Evolutionary conservation across 2,113 vertebrate genomes (phyloP).

Genomic region (Varanus salvator): DNA sequence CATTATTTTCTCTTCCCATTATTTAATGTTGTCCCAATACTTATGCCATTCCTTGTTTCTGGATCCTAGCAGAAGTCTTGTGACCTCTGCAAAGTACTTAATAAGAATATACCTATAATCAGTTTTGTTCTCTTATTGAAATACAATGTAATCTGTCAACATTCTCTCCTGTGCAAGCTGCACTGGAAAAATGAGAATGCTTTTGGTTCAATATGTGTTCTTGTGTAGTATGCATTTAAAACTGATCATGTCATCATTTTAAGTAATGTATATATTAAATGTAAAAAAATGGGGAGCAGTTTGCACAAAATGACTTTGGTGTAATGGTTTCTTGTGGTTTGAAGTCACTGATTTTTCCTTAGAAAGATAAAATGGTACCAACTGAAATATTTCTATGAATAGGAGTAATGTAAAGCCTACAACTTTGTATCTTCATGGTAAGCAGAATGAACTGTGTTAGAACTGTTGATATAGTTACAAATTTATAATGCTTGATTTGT

Average conservation of each 20-base stretch:
- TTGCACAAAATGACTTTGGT: neutral
- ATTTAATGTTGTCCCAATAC: constrained; percentile 64
- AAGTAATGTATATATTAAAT: neutral
- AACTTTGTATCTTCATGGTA: neutral
- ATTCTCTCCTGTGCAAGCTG: neutral
- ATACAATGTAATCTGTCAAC: neutral
- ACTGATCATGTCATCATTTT: neutral
- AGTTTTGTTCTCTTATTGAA: neutral
- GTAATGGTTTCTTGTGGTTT: neutral
- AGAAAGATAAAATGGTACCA: neutral
- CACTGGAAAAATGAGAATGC: neutral
- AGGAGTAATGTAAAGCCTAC: neutral
- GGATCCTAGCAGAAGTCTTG: constrained; percentile 42
- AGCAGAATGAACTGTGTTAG: neutral
- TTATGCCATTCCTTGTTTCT: constrained; percentile 36
- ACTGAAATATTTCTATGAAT: neutral
- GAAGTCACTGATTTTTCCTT: neutral
- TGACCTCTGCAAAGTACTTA: neutral
- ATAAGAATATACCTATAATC: neutral
- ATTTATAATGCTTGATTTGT: neutral
- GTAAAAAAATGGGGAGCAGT: neutral
- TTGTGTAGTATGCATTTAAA: neutral
- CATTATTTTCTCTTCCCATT: constrained; percentile 68
- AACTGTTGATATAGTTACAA: neutral
- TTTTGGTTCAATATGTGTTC: neutral